A percentile compares a stretch with the other conserved stretches of the same genome.
These are phyloP conservation scores for Bambusicola thoracicus DNA, from an alignment of 2,113 vertebrate species.

Conservation along the genomic window DNA sequence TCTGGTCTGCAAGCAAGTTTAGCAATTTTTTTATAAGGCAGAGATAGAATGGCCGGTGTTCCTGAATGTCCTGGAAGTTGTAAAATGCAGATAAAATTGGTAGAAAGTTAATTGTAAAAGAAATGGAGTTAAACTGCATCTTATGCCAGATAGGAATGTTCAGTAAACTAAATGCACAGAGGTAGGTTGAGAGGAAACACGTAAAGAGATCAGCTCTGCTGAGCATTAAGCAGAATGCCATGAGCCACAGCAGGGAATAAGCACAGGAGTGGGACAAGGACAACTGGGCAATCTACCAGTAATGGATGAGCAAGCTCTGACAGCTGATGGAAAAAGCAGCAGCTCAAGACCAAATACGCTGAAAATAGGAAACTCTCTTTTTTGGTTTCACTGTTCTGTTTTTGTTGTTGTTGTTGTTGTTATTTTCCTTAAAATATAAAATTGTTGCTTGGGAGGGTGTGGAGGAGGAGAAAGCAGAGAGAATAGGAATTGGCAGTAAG, in stretches of 20 bases:
- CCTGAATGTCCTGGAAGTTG: not conserved
- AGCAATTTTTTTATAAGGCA: not conserved
- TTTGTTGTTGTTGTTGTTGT: fast-evolving
- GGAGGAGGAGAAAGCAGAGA: not conserved
- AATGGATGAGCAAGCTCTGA: not conserved
- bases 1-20: too few species aligned
- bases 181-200: not conserved
- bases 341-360: not conserved
- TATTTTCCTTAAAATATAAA: not conserved
- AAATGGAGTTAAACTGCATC: not conserved
- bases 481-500: not conserved
- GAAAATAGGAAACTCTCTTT: not conserved
- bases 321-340: not conserved
- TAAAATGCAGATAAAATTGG: not conserved
- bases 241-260: not conserved
- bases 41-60: not conserved
- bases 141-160: not conserved
- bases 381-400: not conserved
- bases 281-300: not conserved
- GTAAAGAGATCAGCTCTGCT: not conserved
- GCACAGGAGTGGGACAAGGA: not conserved
- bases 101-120: not conserved
- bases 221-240: not conserved
- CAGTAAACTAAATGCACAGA: not conserved
- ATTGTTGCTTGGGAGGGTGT: not conserved